Base-by-base conservation (phyloP, 2,888 invertebrate genomes). In the Tiliacea aurago region DNA sequence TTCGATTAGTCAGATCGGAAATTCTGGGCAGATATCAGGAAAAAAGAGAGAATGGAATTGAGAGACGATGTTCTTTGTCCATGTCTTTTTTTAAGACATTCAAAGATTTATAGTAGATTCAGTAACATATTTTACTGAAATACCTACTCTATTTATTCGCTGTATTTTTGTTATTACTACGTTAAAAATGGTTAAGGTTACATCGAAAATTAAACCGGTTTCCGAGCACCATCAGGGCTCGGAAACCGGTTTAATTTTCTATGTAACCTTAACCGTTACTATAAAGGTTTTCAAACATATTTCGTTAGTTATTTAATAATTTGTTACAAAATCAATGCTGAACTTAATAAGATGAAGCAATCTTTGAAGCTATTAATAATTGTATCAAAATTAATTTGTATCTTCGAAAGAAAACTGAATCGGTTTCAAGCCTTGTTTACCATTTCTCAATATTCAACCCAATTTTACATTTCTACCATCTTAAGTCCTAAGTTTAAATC, bases 1-100 rank as follows among this genome's bases (percentile, higher is more conserved):
- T 88, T 82, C 86, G 73, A 87, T 87, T 84, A 83, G 82, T 83
- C 82, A 76, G 81, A 53, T 73, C 67, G 75, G 76, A 80, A 73
- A 69, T 37, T n/a, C 55, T 55, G 15, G n/a, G 37, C 59, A 84
- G 41, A 41, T 45, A 71, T 78, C 41, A 47, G 23, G 5, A 53
- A n/a, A 45, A 62, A 49, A 62, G 15, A 43, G 1, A 51, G 55
- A 63, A 68, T 51, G 11, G 23, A n/a, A 67, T 41, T 51, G 71
- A 28, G 65, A 68, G 33, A 0, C 47, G 43, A 53, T 10, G 15
- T 43, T 68, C 10, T 63, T 66, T 7, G n/a, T 47, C 11, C n/a
- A 20, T 43, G 55, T 51, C 37, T 9, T 45, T 76, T 69, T 58
- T 49, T 71, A 20, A 64, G 51, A 20, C 49, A 37, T 53, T 28